Base-by-base conservation (phyloP, 2,888 invertebrate species). In the Lithodes maja region DNA sequence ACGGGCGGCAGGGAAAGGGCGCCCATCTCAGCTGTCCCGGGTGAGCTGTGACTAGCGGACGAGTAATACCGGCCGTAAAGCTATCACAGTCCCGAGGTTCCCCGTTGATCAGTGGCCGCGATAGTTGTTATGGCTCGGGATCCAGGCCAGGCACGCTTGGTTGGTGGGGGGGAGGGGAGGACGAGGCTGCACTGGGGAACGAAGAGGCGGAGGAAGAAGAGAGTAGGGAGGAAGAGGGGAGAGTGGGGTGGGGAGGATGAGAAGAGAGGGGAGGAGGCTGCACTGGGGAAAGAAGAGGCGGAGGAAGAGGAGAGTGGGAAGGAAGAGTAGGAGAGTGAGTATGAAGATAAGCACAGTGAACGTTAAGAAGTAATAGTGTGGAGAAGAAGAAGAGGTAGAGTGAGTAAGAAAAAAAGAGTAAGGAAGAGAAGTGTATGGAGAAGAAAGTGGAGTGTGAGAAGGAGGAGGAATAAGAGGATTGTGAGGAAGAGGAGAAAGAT, bases 1-100 rank as follows among this genome's bases (percentile, higher is more conserved):
- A 87, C 87, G 87, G 83, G 50, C 52, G 87, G 53, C 83, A 53
- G 33, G 83, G 88, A 83, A 84, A 88, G 83, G 87, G 87, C 55
- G 78, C 83, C 87, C 87, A 87, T 87, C 83, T 83, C 68, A 50
- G 83, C 87, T 87, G 87, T 87, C 87, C 79, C 17, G 79, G 83
- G 87, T 87, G 87, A 87, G 87, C 87, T 87, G 87, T 84, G 87
- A 87, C 77, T 83, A 87, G 84, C 74, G 79, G 79, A 84, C 87
- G 87, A 87, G 87, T 87, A 87, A 87, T 87, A 87, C 87, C 83
- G 78, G 7, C 81, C 87, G 84, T 87, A 87, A 87, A 87, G 87
- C 87, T 87, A 83, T 87, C 87, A 84, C 83, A 79, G 79, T 55
- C 55, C 83, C 79, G 79, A 69, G 83, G 83, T 71, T 85, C 71